Evolutionary conservation across 2,888 invertebrate species (phyloP), one percentile per base, ranked within the genome.

Genomic region (Cheilosia soror): DNA sequence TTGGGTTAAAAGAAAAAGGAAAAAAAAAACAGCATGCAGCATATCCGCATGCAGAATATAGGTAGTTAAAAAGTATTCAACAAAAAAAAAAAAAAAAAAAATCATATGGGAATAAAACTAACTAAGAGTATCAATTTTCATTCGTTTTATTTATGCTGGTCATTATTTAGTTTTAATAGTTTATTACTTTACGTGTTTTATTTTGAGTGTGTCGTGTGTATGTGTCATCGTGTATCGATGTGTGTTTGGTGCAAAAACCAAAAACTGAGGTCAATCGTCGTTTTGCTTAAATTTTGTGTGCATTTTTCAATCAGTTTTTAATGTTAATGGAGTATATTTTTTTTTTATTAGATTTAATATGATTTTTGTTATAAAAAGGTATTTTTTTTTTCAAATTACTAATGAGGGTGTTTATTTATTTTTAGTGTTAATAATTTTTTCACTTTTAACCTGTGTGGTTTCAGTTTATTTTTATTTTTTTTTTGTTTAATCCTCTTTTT

Each of bases 131-230:
- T 82, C 13, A 40, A 83, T 73, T 73, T 37, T 79, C 66, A 83
- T 75, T 84, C 58, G 63, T 65, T 73, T 79, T 79, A 80, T 80
- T 84, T 80, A 84, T 60, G 65, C 84, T 84, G 84, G 69, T 76
- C 75, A 60, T 84, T 84, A 84, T 80, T 84, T 84, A 84, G 51
- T 58, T 80, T 37, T 58, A 51, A 62, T 72, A 49, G 33, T 73
- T 84, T 65, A 69, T 79, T 75, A 58, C n/a, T 60, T 66, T 66
- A 25, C 27, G 31, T 68, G 13, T 53, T 69, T 42, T 53, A 71
- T 31, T 55, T 55, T 63, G 31, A 27, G 29, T 57, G 42, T 78
- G 42, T 11, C 53, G 76, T 71, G 11, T 15, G 27, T 62, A 53
- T 44, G 31, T 29, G 44, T 65, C 27, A 40, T 47, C 51, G 11